phyloP scores from a whole-genome alignment of 2,113 vertebrate genomes.

The Gasterosteus nipponicus region DNA sequence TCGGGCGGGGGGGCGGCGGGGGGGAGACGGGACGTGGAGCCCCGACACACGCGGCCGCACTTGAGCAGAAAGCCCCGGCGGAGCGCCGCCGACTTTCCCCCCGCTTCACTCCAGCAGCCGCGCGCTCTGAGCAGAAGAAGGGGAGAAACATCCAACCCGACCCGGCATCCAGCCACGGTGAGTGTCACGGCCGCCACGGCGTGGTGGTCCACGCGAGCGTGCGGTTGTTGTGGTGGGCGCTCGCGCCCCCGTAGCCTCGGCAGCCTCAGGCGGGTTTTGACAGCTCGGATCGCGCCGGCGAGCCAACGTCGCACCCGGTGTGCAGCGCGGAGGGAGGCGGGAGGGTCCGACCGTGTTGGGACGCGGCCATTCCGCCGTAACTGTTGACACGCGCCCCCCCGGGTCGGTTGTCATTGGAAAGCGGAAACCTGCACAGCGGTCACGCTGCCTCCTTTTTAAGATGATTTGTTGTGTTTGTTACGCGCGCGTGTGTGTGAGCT shows the following conservation, averaged over 20 bases:
- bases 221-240: constrained; percentile 6
- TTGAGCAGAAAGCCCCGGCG: constrained; percentile 47
- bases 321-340: not conserved
- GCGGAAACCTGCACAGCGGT: not conserved
- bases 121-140: not conserved
- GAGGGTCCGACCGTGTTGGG: not conserved
- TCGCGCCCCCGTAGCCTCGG: constrained; percentile 39
- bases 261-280: constrained; percentile 67
- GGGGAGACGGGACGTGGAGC: constrained; percentile 11
- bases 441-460: not conserved
- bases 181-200: constrained; percentile 51
- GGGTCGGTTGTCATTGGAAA: not conserved
- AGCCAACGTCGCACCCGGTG: not conserved
- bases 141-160: constrained; percentile 11
- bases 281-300: constrained; percentile 66
- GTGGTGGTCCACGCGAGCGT: not conserved
- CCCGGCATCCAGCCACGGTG: constrained; percentile 58
- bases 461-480: not conserved
- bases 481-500: constrained; percentile 2
- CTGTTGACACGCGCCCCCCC: not conserved
- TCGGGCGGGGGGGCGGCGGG: not conserved
- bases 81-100: constrained; percentile 62
- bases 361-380: constrained; percentile 7
- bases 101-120: constrained; percentile 41
- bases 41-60: constrained; percentile 37